phyloP scores from a whole-genome alignment of 2,113 vertebrate genomes.

The Macrotus californicus region DNA sequence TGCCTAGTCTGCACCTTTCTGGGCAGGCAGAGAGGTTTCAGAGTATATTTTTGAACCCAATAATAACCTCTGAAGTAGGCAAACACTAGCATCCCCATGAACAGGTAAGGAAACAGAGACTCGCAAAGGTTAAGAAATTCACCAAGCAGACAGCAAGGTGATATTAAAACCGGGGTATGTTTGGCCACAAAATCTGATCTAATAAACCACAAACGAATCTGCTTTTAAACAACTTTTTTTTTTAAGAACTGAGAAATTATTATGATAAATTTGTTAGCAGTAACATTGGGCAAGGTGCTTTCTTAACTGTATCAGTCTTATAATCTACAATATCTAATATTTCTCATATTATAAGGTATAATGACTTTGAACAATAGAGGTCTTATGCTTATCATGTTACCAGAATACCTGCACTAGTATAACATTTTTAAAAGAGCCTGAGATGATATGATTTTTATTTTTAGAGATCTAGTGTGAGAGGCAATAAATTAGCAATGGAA shows the following conservation, averaged over 20 bases:
- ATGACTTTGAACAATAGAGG: slow-evolving; percentile 21
- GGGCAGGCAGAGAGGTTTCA: background rate
- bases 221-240: background rate
- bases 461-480: slow-evolving; percentile 51
- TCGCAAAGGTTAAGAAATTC: background rate
- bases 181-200: background rate
- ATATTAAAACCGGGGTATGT: background rate
- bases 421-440: slow-evolving; percentile 40
- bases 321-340: background rate
- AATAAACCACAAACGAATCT: background rate
- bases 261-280: background rate
- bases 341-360: slow-evolving; percentile 9
- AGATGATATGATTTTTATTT: slow-evolving; percentile 51
- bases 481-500: slow-evolving; percentile 50
- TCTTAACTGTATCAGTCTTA: background rate
- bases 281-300: background rate
- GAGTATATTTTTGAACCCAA: background rate
- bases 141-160: background rate
- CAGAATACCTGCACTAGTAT: slow-evolving; percentile 31
- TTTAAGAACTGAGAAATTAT: background rate
- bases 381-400: slow-evolving; percentile 13
- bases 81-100: background rate
- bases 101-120: background rate
- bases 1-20: background rate
- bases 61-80: background rate